Conservation (phyloP, 2,888 invertebrate genomes). For the Ichneumoninae sp. region DNA sequence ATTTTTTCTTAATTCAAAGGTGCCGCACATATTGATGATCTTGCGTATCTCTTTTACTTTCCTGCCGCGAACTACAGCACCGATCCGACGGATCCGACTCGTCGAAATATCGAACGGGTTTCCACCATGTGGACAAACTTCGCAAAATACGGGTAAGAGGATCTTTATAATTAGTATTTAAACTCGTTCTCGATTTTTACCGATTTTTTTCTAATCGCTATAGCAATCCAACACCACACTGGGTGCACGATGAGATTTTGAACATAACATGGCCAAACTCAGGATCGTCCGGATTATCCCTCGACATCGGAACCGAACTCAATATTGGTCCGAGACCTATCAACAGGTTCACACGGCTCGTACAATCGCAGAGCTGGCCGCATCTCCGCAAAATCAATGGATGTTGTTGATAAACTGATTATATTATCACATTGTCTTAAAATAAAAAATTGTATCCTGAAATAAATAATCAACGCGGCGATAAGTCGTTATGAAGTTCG, state of each 20-base stretch:
- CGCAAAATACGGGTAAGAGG: conserved; percentile 45
- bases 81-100: conserved; percentile 16
- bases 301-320: conserved; percentile 17
- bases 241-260: not conserved
- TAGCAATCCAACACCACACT: conserved; percentile 35
- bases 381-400: not conserved
- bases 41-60: conserved; percentile 21
- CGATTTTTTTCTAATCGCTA: too few species aligned
- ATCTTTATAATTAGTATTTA: not conserved
- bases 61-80: conserved; percentile 3
- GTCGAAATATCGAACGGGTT: conserved; percentile 16
- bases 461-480: not conserved
- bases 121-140: conserved; percentile 49
- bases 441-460: not conserved
- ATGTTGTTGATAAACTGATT: not conserved
- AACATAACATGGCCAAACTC: conserved; percentile 32
- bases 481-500: too few species aligned
- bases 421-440: not conserved
- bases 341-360: not conserved
- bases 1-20: conserved; percentile 3
- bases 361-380: conserved; percentile 11
- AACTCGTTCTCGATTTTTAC: not conserved
- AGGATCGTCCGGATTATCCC: conserved; percentile 11
- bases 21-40: conserved; percentile 34
- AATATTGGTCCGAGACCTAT: conserved; percentile 16